These are phyloP conservation scores for Mythimna pallens DNA, from an alignment of 2,888 invertebrate species.

Conservation along the genomic window DNA sequence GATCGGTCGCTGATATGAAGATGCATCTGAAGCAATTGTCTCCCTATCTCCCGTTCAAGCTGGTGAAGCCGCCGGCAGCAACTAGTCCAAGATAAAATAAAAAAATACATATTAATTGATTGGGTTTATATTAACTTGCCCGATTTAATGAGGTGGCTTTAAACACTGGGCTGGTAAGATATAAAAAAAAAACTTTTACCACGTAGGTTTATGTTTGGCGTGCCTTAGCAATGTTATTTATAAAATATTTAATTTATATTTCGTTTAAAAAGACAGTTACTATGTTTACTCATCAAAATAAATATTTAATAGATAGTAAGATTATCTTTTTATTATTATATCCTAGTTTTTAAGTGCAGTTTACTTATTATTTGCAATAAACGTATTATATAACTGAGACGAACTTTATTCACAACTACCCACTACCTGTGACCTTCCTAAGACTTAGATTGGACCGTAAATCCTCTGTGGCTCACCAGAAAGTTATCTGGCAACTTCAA, in stretches of 20 bases:
- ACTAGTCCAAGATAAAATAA: too few species aligned
- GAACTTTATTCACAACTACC: background rate
- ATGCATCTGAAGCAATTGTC: constrained; percentile 95
- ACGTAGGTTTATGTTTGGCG: constrained; percentile 21
- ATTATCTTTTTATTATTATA: constrained; percentile 13
- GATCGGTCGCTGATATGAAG: constrained; percentile 89
- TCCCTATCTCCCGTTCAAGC: too few species aligned
- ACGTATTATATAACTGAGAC: constrained; percentile 2
- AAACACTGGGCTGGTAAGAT: too few species aligned
- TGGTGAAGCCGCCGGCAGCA: too few species aligned
- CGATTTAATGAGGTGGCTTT: too few species aligned
- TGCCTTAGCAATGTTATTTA: constrained; percentile 49
- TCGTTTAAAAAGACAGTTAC: constrained; percentile 33
- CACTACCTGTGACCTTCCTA: background rate
- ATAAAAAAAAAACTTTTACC: background rate
- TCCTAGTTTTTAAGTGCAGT: constrained; percentile 24
- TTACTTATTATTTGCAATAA: constrained; percentile 49
- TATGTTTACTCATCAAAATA: constrained; percentile 30
- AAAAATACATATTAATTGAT: too few species aligned
- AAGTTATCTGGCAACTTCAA: background rate
- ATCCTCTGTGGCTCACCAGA: background rate
- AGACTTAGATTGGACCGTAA: background rate
- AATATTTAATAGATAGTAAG: constrained; percentile 22
- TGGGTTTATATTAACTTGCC: too few species aligned
- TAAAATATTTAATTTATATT: constrained; percentile 21